A percentile compares a stretch with the other conserved stretches of the same genome.
Evolutionary conservation across 2,888 invertebrate genomes (phyloP).

Genomic region (Pristionchus exspectatus): DNA sequence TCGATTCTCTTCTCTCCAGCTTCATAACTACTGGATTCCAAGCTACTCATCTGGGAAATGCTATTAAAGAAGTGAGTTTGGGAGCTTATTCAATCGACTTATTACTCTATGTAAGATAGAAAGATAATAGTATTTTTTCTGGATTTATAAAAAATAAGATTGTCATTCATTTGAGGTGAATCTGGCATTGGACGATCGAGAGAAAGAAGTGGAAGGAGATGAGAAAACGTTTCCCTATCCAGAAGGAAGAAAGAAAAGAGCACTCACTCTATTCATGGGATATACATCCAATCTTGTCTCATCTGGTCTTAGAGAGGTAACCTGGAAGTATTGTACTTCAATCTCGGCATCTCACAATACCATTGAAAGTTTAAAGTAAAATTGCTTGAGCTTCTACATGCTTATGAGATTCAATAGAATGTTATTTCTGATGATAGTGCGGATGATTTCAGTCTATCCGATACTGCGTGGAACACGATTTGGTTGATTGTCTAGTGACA

Average conservation of each 20-base stretch:
- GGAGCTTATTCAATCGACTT: conserved; percentile 27
- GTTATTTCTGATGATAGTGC: not conserved
- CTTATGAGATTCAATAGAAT: not conserved
- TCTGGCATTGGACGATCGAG: conserved; percentile 62
- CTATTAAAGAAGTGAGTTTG: conserved; percentile 90
- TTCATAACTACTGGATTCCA: conserved; percentile 94
- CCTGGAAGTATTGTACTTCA: not conserved
- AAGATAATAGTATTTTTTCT: too few species aligned
- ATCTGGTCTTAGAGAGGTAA: conserved; percentile 90
- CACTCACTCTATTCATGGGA: conserved; percentile 95
- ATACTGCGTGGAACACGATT: conserved; percentile 86
- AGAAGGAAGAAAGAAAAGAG: conserved; percentile 77
- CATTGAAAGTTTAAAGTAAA: too few species aligned
- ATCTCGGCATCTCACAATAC: too few species aligned
- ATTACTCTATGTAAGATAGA: too few species aligned
- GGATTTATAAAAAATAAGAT: not conserved
- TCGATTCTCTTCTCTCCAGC: conserved; percentile 88
- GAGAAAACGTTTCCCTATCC: conserved; percentile 73
- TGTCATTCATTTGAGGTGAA: not conserved
- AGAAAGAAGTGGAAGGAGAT: conserved; percentile 57
- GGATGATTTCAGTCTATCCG: conserved; percentile 84
- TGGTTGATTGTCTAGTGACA: conserved; percentile 96
- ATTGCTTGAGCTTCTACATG: too few species aligned
- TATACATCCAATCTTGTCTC: conserved; percentile 98
- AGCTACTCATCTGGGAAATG: conserved; percentile 94